Evolutionary conservation across 2,888 invertebrate genomes (phyloP), one percentile per base, ranked within the genome.

Genomic region (Phengaris alcon): DNA sequence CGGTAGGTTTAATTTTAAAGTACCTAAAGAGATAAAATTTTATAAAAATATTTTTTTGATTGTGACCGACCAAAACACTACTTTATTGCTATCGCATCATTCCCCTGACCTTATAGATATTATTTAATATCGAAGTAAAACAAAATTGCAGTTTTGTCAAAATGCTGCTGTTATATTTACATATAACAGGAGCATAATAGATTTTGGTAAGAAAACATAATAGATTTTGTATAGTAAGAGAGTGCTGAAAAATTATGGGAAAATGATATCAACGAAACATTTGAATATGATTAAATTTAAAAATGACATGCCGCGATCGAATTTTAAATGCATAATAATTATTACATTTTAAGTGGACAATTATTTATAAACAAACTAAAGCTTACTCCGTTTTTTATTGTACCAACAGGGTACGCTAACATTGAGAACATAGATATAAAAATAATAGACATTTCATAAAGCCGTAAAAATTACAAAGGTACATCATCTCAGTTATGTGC

Each of bases 51-150:
- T 5, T 48, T 48, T 46, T 48, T 48, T 48, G 48, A 5, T 72
- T 72, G 72, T 72, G 72, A 72, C 72, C 52, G 54, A 54, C 35
- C 15, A 70, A 51, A 70, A 72, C 72, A 72, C 35, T 7, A 35
- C 54, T 48, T 10, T n/a, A 52, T 52, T 10, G n/a, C 10, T 46
- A 4, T 70, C 69, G 69, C 70, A 70, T 22, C 35, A 35, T 70
- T 52, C 15, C 22, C n/a, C 15, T 48, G 48, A 70, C 46, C 15
- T 68, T 68, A 0, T n/a, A 10, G 46, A 68, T 46, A 64, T 35
- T 2, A 35, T 35, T 64, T 35, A 9, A 64, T 35, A 2, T 22
- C 0, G 15, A 64, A 35, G 9, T 35, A 22, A 64, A 64, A 9
- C 59, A 59, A 5, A 22, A 10, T 5, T 15, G 9, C 15, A 4